Conservation (phyloP, 92 coral and sea anemone species). For the Umimayanthus kanabou region DNA sequence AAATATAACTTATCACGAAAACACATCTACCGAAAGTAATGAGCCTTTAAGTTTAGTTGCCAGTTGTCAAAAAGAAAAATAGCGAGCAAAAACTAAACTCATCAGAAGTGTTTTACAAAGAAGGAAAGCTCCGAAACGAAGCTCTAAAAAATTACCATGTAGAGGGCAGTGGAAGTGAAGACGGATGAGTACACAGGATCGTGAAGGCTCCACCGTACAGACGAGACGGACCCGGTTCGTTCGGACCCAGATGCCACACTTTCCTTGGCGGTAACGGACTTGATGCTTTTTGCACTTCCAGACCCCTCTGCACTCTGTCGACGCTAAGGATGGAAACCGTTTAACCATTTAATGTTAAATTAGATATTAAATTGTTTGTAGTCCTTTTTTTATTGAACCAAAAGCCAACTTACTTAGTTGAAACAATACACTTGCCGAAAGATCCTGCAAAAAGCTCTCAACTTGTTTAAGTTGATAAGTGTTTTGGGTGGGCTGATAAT, state of each 20-base stretch:
- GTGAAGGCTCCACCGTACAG: slow-evolving; percentile 77
- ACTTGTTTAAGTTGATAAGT: no score
- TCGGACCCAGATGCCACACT: slow-evolving; percentile 40
- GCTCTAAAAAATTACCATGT: slow-evolving; percentile 19
- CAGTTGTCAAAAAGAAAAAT: no score
- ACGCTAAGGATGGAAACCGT: not conserved
- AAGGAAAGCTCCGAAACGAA: no score
- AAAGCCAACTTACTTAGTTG: not conserved
- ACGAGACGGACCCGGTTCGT: slow-evolving; percentile 51
- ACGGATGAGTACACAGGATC: slow-evolving; percentile 74
- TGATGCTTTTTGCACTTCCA: slow-evolving; percentile 41
- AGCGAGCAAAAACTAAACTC: no score
- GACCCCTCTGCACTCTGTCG: slow-evolving; percentile 4
- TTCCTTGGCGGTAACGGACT: slow-evolving; percentile 35
- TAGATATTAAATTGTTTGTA: no score
- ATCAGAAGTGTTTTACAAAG: no score
- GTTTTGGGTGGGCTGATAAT: no score
- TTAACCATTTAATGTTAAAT: not conserved
- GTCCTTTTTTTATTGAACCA: not conserved
- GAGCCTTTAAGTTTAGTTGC: no score
- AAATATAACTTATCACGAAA: no score
- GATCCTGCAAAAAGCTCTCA: no score
- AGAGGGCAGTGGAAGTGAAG: slow-evolving; percentile 52
- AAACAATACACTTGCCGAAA: no score
- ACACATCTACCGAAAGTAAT: no score